Conservation (phyloP, 2,113 vertebrate genomes). For the Pagrus major region DNA sequence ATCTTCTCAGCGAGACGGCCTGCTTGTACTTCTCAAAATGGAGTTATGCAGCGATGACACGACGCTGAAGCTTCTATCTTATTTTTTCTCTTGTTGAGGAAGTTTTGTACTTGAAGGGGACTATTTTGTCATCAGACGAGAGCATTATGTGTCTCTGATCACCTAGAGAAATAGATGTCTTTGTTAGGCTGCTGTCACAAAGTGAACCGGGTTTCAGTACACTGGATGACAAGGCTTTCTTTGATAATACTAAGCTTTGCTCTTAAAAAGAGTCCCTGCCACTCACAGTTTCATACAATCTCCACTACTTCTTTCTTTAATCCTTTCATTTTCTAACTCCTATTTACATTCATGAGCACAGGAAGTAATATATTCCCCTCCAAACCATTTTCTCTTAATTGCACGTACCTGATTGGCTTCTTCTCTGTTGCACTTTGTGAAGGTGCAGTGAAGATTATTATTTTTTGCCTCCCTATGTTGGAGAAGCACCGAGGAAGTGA, state of each 20-base stretch:
- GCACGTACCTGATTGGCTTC: neutral
- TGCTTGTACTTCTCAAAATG: constrained; percentile 13
- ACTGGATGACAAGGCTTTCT: neutral
- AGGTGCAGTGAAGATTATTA: neutral
- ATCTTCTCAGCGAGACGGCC: neutral
- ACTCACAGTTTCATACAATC: constrained; percentile 17
- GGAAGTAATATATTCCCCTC: constrained; percentile 3
- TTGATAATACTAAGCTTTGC: constrained; percentile 21
- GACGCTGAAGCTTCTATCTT: neutral
- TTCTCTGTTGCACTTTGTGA: neutral
- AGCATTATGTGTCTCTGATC: constrained; percentile 12
- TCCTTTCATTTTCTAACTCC: constrained; percentile 17
- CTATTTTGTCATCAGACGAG: neutral
- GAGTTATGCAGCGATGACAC: neutral
- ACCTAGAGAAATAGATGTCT: neutral
- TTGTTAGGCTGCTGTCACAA: neutral
- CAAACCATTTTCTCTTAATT: constrained; percentile 21
- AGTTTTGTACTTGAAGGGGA: neutral
- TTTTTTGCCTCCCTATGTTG: neutral
- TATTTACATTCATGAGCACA: constrained; percentile 30
- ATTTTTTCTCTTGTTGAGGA: neutral
- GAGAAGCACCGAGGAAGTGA: neutral
- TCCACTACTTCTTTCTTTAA: neutral
- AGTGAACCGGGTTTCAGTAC: neutral
- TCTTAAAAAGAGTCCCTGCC: constrained; percentile 22